Evolutionary conservation across 53 echinoderm and acorn worm species (phyloP), one percentile per base, ranked within the genome.

Genomic region (Hippasteria phrygiana): DNA sequence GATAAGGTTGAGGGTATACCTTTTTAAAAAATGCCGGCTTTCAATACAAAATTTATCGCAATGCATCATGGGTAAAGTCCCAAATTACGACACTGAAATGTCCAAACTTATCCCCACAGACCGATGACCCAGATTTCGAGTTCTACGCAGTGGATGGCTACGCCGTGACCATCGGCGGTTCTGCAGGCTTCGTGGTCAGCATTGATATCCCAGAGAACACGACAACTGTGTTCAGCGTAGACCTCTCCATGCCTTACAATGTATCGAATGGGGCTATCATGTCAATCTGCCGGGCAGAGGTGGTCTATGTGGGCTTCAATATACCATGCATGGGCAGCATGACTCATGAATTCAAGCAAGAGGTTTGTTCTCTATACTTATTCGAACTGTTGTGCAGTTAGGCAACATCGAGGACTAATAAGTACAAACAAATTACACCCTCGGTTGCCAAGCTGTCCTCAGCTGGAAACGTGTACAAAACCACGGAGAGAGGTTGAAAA

Each of bases 101-200:
- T n/a, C n/a, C n/a, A n/a, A n/a, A n/a, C n/a, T n/a, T n/a, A n/a
- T n/a, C n/a, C 56, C 77, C 38, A 31, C 77, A 96, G 94, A 87
- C 86, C 3, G 59, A 24, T 1, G 91, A 89, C 11, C 94, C 93
- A 1, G 70, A 42, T 1, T 83, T 96, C 16, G 74, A 93, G 71
- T 96, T 96, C 79, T 93, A 93, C 53, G 93, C 94, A 2, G 71
- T 94, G 22, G 96, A 94, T 43, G 91, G 94, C 29, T 91, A 94
- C 89, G 77, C 89, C 7, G 93, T 96, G 4, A 83, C 95, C 3
- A 82, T 88, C 63, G 96, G 94, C 1, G 93, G 93, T 28, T 75
- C 89, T 11, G 91, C 93, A 20, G 96, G 96, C 40, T 93, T 96
- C 62, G 78, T 96, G 0, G 26, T 96, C 31, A 91, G 63, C 81